Evolutionary conservation across 2,888 invertebrate genomes (phyloP), one percentile per base, ranked within the genome.

Genomic region (Homarus gammarus): DNA sequence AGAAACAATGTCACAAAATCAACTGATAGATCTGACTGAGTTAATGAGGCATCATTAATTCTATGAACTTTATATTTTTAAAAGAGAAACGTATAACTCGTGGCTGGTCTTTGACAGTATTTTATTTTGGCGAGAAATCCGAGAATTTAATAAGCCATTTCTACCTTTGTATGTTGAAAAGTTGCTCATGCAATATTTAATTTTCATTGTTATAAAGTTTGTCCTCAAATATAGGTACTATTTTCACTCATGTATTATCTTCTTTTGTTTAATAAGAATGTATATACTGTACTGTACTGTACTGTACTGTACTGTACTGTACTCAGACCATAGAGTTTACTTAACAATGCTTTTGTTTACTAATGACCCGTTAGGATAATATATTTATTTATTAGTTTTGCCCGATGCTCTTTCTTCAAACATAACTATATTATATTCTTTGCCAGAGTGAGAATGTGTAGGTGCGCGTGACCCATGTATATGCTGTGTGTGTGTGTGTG

Each of bases 381-480:
- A 56, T 56, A 64, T 64, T 64, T 64, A 64, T 27, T 27, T 64
- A 27, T n/a, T 64, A 64, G 12, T 64, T 27, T 27, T 64, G 64
- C n/a, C 64, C 64, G 27, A n/a, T 64, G 64, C 6, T 27, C 64
- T 64, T 27, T 64, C 64, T 27, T 64, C 64, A 64, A 64, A 64
- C 8, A 27, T 64, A 22, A 64, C 27, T 64, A 12, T 64, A 5
- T 6, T 31, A 8, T 31, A 3, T 31, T 15, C 0, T 31, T 5
- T 36, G 6, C 36, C 0, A 15, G 18, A 2, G 36, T 72, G 40
- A 72, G 12, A 22, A 70, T 70, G 36, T n/a, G 15, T 64, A 22
- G n/a, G 15, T 0, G 22, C 31, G 15, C 18, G 8, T 64, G 64
- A 27, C n/a, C 18, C 6, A 8, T 27, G 12, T 49, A 10, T 6